phyloP scores from a whole-genome alignment of 1,140 invertebrate genomes.

The Batillaria attramentaria region DNA sequence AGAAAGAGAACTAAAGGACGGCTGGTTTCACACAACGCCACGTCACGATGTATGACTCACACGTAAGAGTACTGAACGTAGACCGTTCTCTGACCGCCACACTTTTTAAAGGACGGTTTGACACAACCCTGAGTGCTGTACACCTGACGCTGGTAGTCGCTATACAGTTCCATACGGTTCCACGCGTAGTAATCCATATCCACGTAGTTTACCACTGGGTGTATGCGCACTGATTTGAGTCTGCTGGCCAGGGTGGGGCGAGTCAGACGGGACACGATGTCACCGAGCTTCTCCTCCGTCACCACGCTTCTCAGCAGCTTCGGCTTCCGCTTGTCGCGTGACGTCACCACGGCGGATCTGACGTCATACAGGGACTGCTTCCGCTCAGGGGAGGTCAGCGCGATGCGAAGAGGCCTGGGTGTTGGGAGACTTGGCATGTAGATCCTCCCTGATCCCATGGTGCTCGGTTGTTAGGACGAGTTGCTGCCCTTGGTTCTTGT shows the following conservation, averaged over 20 bases:
- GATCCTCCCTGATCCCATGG: conserved; percentile 14
- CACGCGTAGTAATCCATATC: conserved; percentile 33
- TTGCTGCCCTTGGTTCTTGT: no score
- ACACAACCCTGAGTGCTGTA: conserved; percentile 11
- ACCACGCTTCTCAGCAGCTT: conserved; percentile 22
- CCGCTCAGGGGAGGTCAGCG: conserved; percentile 8
- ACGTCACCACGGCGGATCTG: not conserved
- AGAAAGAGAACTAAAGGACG: not conserved
- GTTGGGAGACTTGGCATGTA: conserved; percentile 24
- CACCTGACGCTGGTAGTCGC: conserved; percentile 27
- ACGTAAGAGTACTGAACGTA: not conserved
- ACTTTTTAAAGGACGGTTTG: conserved; percentile 19
- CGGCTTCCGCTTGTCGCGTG: conserved; percentile 24
- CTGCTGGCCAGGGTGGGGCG: conserved; percentile 25
- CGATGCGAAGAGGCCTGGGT: conserved; percentile 1
- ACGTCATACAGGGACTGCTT: conserved; percentile 30
- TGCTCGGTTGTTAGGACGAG: no score
- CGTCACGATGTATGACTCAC: not conserved
- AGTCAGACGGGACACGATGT: conserved; percentile 30
- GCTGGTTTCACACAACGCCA: not conserved
- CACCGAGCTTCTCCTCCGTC: conserved; percentile 19
- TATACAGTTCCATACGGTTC: conserved; percentile 32
- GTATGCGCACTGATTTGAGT: conserved; percentile 3
- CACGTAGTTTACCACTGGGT: conserved; percentile 24
- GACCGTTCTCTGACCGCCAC: not conserved